Base-by-base conservation (phyloP, 2,888 invertebrate species). In the Brassicogethes aeneus region DNA sequence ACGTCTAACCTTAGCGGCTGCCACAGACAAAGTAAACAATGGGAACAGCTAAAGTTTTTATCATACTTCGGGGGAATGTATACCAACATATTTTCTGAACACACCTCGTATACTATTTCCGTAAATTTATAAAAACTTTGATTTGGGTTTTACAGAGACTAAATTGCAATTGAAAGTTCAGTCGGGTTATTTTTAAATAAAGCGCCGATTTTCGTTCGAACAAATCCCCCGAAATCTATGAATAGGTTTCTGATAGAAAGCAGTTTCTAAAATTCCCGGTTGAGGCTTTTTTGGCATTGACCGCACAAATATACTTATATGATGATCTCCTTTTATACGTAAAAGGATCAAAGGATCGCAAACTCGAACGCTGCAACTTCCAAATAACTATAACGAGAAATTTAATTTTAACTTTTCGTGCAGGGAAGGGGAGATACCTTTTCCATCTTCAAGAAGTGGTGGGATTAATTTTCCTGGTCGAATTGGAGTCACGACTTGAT, bases 291-390 rank as follows among this genome's bases (percentile, higher is more conserved):
- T 34, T 34, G 15, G 10, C 34, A 34, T 13, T 34, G 34, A 34
- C 34, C 34, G 15, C 34, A 34, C 15, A 34, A 34, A 15, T 7
- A 34, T 34, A 34, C 33, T 34, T 34, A 34, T 10, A 15, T 15
- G 34, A 34, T 34, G 34, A 34, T 34, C 34, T 12, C 33, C 14
- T 33, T n/a, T 23, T 23, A 23, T 23, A 23, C 10, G 23, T 7
- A 15, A 10, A 5, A 12, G 33, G 34, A 34, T 34, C 34, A 34
- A 34, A 34, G 15, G 34, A 34, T 34, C 23, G 23, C 5, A 23
- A n/a, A n/a, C n/a, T 10, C 23, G 23, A 10, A 10, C 5, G 5
- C 23, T 23, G 23, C 23, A 23, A 23, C 23, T 23, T 23, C 23
- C 5, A 23, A 23, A 23, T 23, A 23, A 23, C 23, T 23, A 23